Evolutionary conservation across 1,140 invertebrate species (phyloP), one percentile per base, ranked within the genome.

Genomic region (Philotrypesis tridentata): DNA sequence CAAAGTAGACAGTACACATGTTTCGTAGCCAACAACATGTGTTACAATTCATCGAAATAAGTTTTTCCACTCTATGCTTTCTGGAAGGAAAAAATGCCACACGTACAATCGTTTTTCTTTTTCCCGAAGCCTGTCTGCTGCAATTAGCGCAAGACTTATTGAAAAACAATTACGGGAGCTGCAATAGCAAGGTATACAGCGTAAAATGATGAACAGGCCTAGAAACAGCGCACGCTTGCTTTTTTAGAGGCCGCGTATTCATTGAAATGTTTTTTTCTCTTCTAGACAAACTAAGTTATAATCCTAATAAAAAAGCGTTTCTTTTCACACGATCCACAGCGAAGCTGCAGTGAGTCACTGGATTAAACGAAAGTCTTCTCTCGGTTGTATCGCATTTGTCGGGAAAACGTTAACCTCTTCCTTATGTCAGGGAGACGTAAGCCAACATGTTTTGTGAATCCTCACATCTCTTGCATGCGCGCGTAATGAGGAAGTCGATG

Each of bases 31-130:
- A 72, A 33, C 1, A 23, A 43, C 70, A 72, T 2, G 21, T 43
- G 70, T 72, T 72, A n/a, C n/a, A n/a, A 72, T 12, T 37, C 70
- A 43, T 72, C 37, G 23, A 0, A 72, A 43, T 72, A 72, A 8
- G 3, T 23, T 23, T 43, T 72, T 25, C 70, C 70, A 72, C 70
- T n/a, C 70, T 43, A 17, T 29, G 17, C 21, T 21, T 68, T 68
- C 67, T 68, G 67, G 0, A 21, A 68, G 65, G 27, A 37, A 33
- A 68, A 68, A 55, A 55, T 21, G 5, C 21, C 4, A 21, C 7
- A 21, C 17, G 17, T 55, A n/a, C 3, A 3, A 7, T n/a, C n/a
- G n/a, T 1, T 55, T 21, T n/a, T 21, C 21, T n/a, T 14, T 21
- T n/a, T n/a, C n/a, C 17, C 21, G 17, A 21, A 55, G 17, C n/a